Conservation (phyloP, 64 coral and sea anemone genomes). For the Porites lutea region DNA sequence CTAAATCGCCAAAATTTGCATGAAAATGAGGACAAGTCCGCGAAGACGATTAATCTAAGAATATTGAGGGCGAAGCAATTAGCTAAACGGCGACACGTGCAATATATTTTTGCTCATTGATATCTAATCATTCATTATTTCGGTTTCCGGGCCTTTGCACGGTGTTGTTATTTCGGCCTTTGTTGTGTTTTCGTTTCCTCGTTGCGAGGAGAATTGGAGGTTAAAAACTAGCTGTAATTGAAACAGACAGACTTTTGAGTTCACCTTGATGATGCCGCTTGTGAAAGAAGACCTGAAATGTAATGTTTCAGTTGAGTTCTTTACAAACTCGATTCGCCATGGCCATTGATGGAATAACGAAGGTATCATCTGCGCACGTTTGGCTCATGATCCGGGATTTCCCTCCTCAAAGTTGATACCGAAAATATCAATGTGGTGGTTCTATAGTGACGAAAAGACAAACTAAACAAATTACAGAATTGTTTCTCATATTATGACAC, state of each 20-base stretch:
- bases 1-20: not conserved
- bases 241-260: not conserved
- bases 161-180: not conserved
- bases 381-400: too few relatives aligned
- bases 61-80: not conserved
- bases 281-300: not conserved
- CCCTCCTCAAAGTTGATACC: too few relatives aligned
- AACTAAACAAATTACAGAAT: not conserved
- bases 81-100: constrained; percentile 12
- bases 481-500: not conserved
- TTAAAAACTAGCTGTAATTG: not conserved
- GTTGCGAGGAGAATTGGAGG: not conserved
- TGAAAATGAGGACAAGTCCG: not conserved
- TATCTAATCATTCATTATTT: constrained; percentile 3
- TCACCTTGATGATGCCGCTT: not conserved
- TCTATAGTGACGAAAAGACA: not conserved
- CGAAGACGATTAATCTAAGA: not conserved
- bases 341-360: not conserved
- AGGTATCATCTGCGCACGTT: too few relatives aligned
- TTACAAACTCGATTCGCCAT: not conserved
- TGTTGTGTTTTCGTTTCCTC: not conserved
- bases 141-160: constrained; percentile 11
- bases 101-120: not conserved
- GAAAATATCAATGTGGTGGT: not conserved
- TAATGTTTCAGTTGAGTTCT: constrained; percentile 19